Conservation (phyloP, 2,113 vertebrate genomes). For the Montifringilla adamsi region DNA sequence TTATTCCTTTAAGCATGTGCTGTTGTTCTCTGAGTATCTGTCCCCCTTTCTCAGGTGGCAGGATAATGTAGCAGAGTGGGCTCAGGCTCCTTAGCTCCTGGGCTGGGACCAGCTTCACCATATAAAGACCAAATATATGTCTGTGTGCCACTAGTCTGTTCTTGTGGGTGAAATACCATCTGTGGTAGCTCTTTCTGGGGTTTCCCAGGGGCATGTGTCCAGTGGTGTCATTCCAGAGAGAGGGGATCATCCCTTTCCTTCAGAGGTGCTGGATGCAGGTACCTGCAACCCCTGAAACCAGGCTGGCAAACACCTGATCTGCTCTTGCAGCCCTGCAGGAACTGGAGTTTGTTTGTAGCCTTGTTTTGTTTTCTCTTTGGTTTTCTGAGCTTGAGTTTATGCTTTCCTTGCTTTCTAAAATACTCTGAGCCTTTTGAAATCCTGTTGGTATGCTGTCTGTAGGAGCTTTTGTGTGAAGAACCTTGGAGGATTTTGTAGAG, state of each 20-base stretch:
- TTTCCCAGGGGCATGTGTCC: neutral
- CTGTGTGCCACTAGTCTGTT: neutral
- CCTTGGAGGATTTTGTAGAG: neutral
- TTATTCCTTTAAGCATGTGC: neutral
- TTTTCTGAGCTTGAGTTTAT: neutral
- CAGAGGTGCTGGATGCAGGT: neutral
- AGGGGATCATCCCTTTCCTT: neutral
- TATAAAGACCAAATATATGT: neutral
- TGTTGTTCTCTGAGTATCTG: neutral
- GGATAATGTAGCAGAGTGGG: neutral
- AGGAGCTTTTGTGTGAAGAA: neutral
- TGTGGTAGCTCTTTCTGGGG: neutral
- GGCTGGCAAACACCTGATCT: neutral
- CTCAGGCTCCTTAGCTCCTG: neutral
- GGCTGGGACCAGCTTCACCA: neutral
- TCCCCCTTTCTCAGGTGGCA: neutral
- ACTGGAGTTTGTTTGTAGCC: neutral
- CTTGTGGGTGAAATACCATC: neutral
- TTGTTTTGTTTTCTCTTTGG: neutral
- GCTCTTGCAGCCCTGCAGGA: neutral
- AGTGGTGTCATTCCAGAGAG: neutral
- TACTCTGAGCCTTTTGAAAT: neutral
- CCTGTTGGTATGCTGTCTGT: neutral
- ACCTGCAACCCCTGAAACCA: neutral
- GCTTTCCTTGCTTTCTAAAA: neutral